A percentile compares a stretch with the other conserved stretches of the same genome.
phyloP scores from a whole-genome alignment of 2,113 vertebrate genomes.

The Helogale parvula region DNA sequence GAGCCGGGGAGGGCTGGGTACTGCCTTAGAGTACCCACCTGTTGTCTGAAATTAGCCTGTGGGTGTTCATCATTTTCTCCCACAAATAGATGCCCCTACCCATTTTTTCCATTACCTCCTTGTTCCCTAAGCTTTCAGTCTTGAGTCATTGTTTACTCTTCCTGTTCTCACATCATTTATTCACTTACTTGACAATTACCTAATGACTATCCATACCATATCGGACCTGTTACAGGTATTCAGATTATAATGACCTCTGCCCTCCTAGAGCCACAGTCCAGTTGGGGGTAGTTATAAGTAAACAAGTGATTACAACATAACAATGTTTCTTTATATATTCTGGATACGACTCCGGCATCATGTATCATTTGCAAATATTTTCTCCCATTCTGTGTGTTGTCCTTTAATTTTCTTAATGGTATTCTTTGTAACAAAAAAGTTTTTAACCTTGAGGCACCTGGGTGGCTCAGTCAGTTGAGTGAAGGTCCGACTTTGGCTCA shows the following conservation, averaged over 20 bases:
- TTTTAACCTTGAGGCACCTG: background rate
- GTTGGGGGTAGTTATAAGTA: background rate
- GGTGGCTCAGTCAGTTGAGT: too few relatives aligned
- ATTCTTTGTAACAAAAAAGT: background rate
- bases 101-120: slow-evolving; percentile 63
- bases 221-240: background rate
- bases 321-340: background rate
- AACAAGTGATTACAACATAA: background rate
- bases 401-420: slow-evolving; percentile 16
- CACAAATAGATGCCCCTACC: slow-evolving; percentile 53
- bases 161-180: slow-evolving; percentile 53
- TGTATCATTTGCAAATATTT: slow-evolving; percentile 35
- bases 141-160: slow-evolving; percentile 11
- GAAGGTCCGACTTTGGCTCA: too few relatives aligned
- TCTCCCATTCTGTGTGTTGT: background rate
- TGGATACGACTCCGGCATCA: background rate
- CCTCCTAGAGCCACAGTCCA: background rate
- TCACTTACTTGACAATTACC: slow-evolving; percentile 16
- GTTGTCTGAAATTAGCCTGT: slow-evolving; percentile 53
- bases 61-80: slow-evolving; percentile 60
- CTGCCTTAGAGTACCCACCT: background rate
- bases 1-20: background rate
- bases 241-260: background rate
- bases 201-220: background rate
- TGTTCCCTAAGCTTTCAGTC: slow-evolving; percentile 38